Conservation (phyloP, 2,797 vertebrate genomes). For the Chelon auratus region DNA sequence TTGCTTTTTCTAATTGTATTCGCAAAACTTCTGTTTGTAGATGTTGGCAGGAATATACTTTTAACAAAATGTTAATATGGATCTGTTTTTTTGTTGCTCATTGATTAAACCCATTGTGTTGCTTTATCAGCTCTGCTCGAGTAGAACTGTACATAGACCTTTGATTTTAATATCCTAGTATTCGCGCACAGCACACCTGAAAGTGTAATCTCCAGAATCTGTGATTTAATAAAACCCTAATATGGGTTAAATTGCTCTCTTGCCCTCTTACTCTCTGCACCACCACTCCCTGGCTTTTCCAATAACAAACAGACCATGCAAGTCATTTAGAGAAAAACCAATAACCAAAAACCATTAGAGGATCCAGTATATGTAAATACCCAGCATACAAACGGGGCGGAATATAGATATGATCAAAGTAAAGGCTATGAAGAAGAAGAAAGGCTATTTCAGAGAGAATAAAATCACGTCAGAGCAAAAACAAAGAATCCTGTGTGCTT, state of each 20-base stretch:
- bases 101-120: constrained; percentile 20
- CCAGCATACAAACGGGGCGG: constrained; percentile 28
- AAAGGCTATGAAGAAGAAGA: constrained; percentile 24
- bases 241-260: constrained; percentile 60
- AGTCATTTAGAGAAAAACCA: constrained; percentile 59
- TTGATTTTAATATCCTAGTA: constrained; percentile 55
- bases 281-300: constrained; percentile 36
- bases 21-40: neutral
- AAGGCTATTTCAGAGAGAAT: constrained; percentile 27
- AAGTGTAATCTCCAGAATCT: constrained; percentile 58
- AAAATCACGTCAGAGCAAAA: constrained; percentile 18
- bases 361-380: constrained; percentile 57
- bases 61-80: constrained; percentile 7
- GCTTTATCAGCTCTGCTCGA: constrained; percentile 20
- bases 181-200: constrained; percentile 35
- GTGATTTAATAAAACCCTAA: constrained; percentile 65
- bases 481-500: neutral
- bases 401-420: constrained; percentile 42
- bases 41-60: constrained; percentile 1
- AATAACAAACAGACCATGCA: constrained; percentile 56
- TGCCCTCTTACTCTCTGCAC: constrained; percentile 28
- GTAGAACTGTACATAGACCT: constrained; percentile 7
- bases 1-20: constrained; percentile 15
- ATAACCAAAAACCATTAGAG: constrained; percentile 60
- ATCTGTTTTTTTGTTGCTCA: constrained; percentile 10